Percentiles rank a stretch among this genome's conserved stretches.
These are phyloP conservation scores for Eupsilia transversa DNA, from an alignment of 2,888 invertebrate genomes.

Conservation along the genomic window DNA sequence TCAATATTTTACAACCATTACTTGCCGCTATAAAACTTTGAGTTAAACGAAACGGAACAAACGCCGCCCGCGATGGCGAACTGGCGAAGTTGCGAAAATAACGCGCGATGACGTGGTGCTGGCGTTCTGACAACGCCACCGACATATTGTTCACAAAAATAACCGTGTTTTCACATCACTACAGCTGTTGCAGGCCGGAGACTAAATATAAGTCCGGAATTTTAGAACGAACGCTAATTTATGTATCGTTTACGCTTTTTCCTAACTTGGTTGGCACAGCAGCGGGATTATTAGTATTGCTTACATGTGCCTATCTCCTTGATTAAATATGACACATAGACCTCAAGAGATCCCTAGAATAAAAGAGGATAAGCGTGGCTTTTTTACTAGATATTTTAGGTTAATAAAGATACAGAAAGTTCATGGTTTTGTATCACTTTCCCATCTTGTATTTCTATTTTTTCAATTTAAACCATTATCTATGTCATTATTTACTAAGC, in stretches of 20 bases:
- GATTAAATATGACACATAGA: not conserved
- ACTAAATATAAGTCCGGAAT: constrained; percentile 67
- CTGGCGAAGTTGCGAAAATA: constrained; percentile 79
- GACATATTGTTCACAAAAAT: constrained; percentile 83
- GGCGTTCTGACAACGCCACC: constrained; percentile 82
- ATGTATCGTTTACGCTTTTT: constrained; percentile 59
- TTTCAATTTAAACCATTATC: constrained; percentile 23
- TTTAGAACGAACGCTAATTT: constrained; percentile 61
- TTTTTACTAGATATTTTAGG: constrained; percentile 7
- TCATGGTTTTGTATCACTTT: constrained; percentile 17
- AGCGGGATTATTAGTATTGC: too few relatives aligned
- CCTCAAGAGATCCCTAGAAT: not conserved
- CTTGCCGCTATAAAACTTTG: constrained; percentile 69
- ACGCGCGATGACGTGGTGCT: constrained; percentile 76
- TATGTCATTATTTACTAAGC: not conserved
- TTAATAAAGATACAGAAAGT: not conserved
- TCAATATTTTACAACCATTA: constrained; percentile 61
- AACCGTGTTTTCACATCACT: constrained; percentile 75
- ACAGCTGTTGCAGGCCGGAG: constrained; percentile 72
- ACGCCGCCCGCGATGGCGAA: constrained; percentile 60
- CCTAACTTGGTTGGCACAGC: constrained; percentile 59
- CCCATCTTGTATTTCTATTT: not conserved
- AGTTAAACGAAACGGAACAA: constrained; percentile 70
- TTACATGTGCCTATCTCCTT: not conserved
- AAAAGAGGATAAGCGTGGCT: not conserved